phyloP scores from a whole-genome alignment of 92 coral and sea anemone genomes.

The Epizoanthus illoricatus region DNA sequence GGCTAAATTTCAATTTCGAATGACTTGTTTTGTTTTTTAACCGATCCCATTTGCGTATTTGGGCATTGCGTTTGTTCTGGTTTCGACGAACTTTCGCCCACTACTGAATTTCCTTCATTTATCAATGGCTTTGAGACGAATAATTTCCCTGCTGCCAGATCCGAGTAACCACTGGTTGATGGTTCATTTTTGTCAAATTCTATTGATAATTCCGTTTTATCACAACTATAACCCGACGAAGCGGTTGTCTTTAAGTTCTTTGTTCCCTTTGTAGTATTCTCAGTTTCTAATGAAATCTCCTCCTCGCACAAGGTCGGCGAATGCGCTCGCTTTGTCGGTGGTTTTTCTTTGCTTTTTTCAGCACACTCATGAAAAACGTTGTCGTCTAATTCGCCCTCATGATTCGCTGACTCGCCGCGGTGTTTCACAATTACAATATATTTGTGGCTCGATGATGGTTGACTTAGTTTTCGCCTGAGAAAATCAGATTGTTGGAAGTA shows the following conservation, averaged over 20 bases:
- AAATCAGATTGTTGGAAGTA: conserved; percentile 16
- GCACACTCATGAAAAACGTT: not conserved
- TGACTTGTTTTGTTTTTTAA: not conserved
- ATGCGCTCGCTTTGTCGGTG: not conserved
- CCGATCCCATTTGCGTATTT: not conserved
- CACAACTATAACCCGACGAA: not conserved
- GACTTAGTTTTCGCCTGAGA: conserved; percentile 13
- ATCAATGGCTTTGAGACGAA: not conserved
- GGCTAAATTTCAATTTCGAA: conserved; percentile 26
- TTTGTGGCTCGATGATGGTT: not conserved
- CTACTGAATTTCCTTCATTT: not conserved
- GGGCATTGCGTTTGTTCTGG: not conserved
- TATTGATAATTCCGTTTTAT: not conserved
- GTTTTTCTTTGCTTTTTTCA: not conserved
- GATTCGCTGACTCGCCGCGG: not conserved
- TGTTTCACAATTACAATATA: not conserved
- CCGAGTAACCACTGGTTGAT: conserved; percentile 19
- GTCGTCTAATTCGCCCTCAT: not conserved
- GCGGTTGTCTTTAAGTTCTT: not conserved
- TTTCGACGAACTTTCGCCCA: not conserved
- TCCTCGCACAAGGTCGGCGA: conserved; percentile 13
- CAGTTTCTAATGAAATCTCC: not conserved
- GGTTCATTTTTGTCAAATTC: conserved; percentile 18
- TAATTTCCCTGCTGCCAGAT: not conserved
- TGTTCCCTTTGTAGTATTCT: not conserved